Evolutionary conservation across 2,113 vertebrate genomes (phyloP).

Genomic region (Ivindomyrus marchei): DNA sequence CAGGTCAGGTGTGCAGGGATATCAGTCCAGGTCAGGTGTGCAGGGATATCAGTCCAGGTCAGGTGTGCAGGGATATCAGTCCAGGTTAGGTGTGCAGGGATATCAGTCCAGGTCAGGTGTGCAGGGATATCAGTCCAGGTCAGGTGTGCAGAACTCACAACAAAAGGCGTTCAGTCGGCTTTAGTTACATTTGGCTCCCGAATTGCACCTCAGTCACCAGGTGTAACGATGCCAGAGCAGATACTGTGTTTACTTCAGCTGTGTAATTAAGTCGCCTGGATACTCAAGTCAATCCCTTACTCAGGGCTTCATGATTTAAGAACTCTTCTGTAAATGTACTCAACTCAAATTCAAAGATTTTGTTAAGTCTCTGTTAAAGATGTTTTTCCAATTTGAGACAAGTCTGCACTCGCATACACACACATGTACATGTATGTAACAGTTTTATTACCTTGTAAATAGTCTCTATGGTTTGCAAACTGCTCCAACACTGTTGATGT

Average conservation of each 20-base stretch:
- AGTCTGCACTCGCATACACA: too few species aligned
- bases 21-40: background rate
- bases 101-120: background rate
- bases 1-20: background rate
- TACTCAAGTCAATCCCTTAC: background rate
- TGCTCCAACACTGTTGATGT: too few species aligned
- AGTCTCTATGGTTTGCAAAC: too few species aligned
- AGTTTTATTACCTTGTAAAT: too few species aligned
- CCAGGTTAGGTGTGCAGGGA: background rate
- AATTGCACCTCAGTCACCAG: background rate
- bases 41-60: too few species aligned
- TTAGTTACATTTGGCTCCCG: background rate
- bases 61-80: background rate
- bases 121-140: background rate
- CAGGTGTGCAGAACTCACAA: background rate
- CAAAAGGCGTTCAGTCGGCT: background rate
- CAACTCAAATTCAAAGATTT: background rate
- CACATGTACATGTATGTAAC: too few species aligned
- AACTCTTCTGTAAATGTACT: background rate
- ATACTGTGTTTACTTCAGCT: background rate
- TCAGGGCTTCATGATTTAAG: background rate
- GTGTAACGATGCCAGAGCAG: background rate
- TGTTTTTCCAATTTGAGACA: background rate
- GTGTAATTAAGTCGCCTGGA: constrained; percentile 2
- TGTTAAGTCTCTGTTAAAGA: background rate